Evolutionary conservation across 2,113 vertebrate genomes (phyloP), one percentile per base, ranked within the genome.

Genomic region (Myrmophylax atrothorax): DNA sequence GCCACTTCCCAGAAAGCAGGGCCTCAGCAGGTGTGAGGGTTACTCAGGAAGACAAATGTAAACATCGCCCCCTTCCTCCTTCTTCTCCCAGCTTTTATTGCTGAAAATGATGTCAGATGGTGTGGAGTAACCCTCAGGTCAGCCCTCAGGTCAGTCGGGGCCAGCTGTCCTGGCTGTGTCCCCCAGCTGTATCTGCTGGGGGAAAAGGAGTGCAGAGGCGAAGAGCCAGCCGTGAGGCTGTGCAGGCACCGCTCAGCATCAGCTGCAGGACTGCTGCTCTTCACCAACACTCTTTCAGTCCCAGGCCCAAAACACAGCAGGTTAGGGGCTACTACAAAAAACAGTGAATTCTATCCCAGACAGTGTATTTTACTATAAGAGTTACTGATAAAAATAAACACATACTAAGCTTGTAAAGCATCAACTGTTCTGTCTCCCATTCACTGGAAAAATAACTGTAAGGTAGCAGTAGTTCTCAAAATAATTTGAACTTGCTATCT

Each of bases 121-220:
- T 7, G 33, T 2, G 14, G 26, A 42, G 29, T 2, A 16, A n/a
- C 38, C 53, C 24, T 50, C 4, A 0, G 1, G 19, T 40, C 38
- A 40, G 4, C 19, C 46, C 87, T 46, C 3, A 67, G 52, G 2
- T 73, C 52, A 89, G 59, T 18, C 18, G 13, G 14, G 22, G 37
- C 47, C 80, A 88, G 79, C 14, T 69, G 33, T 24, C 28, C 40
- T 26, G 35, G 20, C 44, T 74, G 5, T 18, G 28, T 29, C 17
- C 35, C n/a, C 47, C 62, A 29, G 19, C 7, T 11, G 2, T 24
- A 73, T 15, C 26, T 46, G 44, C 44, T 42, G 18, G 1, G 8
- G 29, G 4, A 62, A 69, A 58, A 49, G 13, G 12, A 75, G 12
- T 6, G 23, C 33, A 63, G 24, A 79, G 6, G 14, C 23, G 19